Percentiles rank a stretch among this genome's conserved stretches.
phyloP scores from a whole-genome alignment of 1,140 invertebrate species.

The Thalassaphorura encarpata region DNA sequence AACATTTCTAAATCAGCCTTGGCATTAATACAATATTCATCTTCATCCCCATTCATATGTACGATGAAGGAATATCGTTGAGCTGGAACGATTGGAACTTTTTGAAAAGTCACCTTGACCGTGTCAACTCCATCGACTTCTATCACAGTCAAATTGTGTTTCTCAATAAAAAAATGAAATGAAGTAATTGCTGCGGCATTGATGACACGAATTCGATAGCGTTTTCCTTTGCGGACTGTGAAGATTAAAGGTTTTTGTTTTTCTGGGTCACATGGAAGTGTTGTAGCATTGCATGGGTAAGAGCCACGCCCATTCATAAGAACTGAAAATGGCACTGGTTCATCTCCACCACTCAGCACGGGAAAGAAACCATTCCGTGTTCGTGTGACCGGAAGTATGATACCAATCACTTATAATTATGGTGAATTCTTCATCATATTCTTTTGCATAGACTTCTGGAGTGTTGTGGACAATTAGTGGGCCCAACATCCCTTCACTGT shows the following conservation, averaged over 20 bases:
- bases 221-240: background rate
- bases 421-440: conserved; percentile 12
- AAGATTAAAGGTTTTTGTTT: conserved; percentile 1
- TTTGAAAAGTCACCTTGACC: conserved; percentile 1
- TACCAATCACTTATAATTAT: conserved; percentile 20
- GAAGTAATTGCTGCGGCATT: conserved; percentile 1
- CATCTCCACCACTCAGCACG: conserved; percentile 1
- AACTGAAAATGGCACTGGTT: background rate
- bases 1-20: background rate
- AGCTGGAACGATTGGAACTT: conserved; percentile 3
- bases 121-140: conserved; percentile 16
- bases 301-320: background rate
- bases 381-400: conserved; percentile 6
- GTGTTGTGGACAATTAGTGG: conserved; percentile 13
- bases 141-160: conserved; percentile 12
- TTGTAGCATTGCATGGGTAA: background rate
- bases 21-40: background rate
- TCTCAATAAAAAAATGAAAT: conserved; percentile 21
- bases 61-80: conserved; percentile 23
- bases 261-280: background rate
- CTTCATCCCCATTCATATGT: background rate
- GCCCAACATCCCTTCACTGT: conserved; percentile 18
- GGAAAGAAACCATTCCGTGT: background rate
- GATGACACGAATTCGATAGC: conserved; percentile 20
- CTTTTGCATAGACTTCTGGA: conserved; percentile 11